Evolutionary conservation across 2,113 vertebrate species (phyloP), one percentile per base, ranked within the genome.

Genomic region (Bos javanicus): DNA sequence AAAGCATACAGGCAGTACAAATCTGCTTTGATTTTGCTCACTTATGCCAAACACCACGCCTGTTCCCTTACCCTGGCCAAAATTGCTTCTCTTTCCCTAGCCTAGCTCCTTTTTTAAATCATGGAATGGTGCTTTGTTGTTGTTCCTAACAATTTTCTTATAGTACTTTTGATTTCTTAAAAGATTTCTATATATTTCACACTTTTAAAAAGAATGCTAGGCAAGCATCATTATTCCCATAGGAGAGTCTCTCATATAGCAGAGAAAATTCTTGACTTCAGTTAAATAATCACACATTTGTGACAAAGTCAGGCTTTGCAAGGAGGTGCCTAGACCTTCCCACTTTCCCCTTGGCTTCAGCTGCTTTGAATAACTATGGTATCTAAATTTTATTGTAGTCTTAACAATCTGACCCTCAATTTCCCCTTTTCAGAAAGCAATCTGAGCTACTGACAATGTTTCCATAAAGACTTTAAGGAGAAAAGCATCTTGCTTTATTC

Each of bases 401-500:
- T 88, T 74, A 39, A 19, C 36, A 7, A 3, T 8, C 19, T 54
- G 36, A 86, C 50, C 52, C 13, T 8, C 30, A 25, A 23, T 46
- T 76, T 74, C 28, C 33, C 50, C 12, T n/a, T 76, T 94, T 78
- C 13, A n/a, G 33, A 88, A 97, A 89, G 9, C n/a, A 74, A 25
- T 59, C 33, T 85, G 52, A 50, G 52, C 89, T 90, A 81, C 52
- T 96, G 84, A 94, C 52, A 62, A 48, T 12, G 1, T 10, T 83
- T 92, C 6, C 56, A 3, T 89, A 91, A 96, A 95, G 13, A 60
- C 30, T 76, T 64, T 60, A 56, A 43, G 26, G 50, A 92, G 62
- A 19, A 87, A 87, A 67, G 33, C 30, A 10, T 84, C 36, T 81
- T 87, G 11, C 48, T 95, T 95, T 88, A 67, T 81, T 92, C 21